Conservation (phyloP, 2,888 invertebrate species). For the Muschampia plurimacula region DNA sequence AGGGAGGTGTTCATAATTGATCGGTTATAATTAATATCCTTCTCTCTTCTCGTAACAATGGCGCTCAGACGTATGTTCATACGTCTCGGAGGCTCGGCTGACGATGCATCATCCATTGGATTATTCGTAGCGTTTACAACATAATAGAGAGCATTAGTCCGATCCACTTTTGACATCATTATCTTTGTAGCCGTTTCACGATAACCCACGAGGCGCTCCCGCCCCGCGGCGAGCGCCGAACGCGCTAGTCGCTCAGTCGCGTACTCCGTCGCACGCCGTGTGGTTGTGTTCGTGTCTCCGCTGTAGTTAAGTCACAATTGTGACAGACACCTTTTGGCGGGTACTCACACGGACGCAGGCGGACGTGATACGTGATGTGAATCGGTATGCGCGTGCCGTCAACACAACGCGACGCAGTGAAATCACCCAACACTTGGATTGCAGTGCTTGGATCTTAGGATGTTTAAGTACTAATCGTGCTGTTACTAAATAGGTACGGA, state of each 20-base stretch:
- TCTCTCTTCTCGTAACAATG: slow-evolving; percentile 15
- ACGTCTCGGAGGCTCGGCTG: slow-evolving; percentile 50
- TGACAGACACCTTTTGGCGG: slow-evolving; percentile 71
- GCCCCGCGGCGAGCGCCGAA: slow-evolving; percentile 59
- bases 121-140: slow-evolving; percentile 77
- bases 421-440: slow-evolving; percentile 80
- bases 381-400: slow-evolving; percentile 75
- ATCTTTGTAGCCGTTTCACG: slow-evolving; percentile 81
- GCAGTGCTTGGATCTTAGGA: slow-evolving; percentile 82
- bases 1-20: slow-evolving; percentile 19
- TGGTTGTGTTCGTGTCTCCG: slow-evolving; percentile 62
- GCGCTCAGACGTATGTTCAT: slow-evolving; percentile 3
- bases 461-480: slow-evolving; percentile 54
- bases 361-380: slow-evolving; percentile 73
- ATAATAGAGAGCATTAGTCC: slow-evolving; percentile 83
- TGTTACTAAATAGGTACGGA: slow-evolving; percentile 75
- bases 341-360: slow-evolving; percentile 71
- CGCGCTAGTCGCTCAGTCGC: slow-evolving; percentile 67
- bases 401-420: slow-evolving; percentile 73
- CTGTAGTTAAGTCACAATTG: slow-evolving; percentile 49
- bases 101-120: slow-evolving; percentile 61
- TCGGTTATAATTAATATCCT: slow-evolving; percentile 15
- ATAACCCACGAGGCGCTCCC: slow-evolving; percentile 82
- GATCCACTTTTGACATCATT: slow-evolving; percentile 86
- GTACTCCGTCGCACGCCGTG: slow-evolving; percentile 60